A percentile compares a stretch with the other conserved stretches of the same genome.
Evolutionary conservation across 1,140 invertebrate species (phyloP).

Genomic region (Zaprionus kolodkinae): DNA sequence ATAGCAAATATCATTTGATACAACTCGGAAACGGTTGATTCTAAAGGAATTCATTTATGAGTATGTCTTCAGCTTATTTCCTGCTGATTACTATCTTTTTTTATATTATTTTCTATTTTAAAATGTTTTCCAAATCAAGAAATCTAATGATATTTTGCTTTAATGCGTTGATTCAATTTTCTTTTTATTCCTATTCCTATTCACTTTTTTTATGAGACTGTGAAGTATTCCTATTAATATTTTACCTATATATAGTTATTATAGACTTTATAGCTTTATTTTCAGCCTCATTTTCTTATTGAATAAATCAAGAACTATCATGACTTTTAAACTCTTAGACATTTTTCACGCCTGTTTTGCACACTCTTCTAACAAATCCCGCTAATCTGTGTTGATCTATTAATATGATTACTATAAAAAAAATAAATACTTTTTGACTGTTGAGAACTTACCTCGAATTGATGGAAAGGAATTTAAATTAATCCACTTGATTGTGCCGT

Average conservation of each 20-base stretch:
- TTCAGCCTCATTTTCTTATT: background rate
- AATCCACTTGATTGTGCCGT: constrained; percentile 70
- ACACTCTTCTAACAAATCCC: background rate
- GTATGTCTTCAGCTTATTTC: background rate
- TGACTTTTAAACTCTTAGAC: background rate
- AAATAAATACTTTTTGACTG: background rate
- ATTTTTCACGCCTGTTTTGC: background rate
- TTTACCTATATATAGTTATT: background rate
- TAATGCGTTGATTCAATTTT: background rate
- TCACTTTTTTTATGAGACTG: too few species aligned
- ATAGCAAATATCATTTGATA: too few species aligned
- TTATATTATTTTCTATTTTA: too few species aligned
- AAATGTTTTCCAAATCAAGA: too few species aligned
- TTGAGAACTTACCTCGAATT: constrained; percentile 57
- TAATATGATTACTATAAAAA: background rate
- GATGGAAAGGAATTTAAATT: constrained; percentile 65
- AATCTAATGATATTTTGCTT: too few species aligned
- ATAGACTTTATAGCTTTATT: background rate
- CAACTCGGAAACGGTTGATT: too few species aligned
- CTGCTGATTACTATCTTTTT: too few species aligned
- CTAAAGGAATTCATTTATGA: too few species aligned
- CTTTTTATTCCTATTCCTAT: too few species aligned
- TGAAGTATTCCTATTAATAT: too few species aligned
- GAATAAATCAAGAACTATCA: background rate
- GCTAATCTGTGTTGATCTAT: background rate